Evolutionary conservation across 1,140 invertebrate species (phyloP).

Genomic region (Holcopasites calliopsidis): DNA sequence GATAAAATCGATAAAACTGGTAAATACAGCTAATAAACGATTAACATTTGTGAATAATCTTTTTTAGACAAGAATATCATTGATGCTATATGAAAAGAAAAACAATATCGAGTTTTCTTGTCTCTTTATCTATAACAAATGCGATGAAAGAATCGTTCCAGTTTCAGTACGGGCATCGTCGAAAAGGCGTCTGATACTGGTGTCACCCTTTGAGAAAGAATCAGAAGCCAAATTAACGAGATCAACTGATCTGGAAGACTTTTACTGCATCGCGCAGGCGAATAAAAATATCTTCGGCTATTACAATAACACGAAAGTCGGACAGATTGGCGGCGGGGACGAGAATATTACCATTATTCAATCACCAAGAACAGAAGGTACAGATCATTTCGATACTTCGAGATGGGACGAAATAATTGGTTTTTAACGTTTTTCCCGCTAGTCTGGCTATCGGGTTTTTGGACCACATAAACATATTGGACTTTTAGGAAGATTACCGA

Average conservation of each 20-base stretch:
- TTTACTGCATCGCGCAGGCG: slow-evolving; percentile 42
- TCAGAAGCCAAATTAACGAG: slow-evolving; percentile 53
- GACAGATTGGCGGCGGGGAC: slow-evolving; percentile 60
- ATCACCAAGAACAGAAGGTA: slow-evolving; percentile 51
- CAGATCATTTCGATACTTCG: background rate
- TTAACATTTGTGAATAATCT: background rate
- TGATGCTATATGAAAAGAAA: too few relatives aligned
- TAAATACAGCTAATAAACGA: background rate
- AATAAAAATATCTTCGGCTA: slow-evolving; percentile 52
- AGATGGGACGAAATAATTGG: background rate
- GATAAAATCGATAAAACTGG: slow-evolving; percentile 62
- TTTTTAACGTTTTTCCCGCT: slow-evolving; percentile 11
- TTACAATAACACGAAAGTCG: slow-evolving; percentile 53
- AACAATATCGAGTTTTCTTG: background rate
- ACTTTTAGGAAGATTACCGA: background rate
- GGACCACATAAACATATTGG: slow-evolving; percentile 50
- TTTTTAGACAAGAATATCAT: too few relatives aligned
- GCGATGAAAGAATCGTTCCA: slow-evolving; percentile 3
- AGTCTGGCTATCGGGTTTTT: slow-evolving; percentile 68
- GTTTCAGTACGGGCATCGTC: slow-evolving; percentile 57
- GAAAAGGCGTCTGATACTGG: slow-evolving; percentile 65
- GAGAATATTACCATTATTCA: slow-evolving; percentile 61
- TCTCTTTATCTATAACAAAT: background rate
- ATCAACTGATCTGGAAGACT: slow-evolving; percentile 44
- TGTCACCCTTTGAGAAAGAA: slow-evolving; percentile 64